Evolutionary conservation across 2,888 invertebrate genomes (phyloP).

Genomic region (Harpagoxenus sublaevis): DNA sequence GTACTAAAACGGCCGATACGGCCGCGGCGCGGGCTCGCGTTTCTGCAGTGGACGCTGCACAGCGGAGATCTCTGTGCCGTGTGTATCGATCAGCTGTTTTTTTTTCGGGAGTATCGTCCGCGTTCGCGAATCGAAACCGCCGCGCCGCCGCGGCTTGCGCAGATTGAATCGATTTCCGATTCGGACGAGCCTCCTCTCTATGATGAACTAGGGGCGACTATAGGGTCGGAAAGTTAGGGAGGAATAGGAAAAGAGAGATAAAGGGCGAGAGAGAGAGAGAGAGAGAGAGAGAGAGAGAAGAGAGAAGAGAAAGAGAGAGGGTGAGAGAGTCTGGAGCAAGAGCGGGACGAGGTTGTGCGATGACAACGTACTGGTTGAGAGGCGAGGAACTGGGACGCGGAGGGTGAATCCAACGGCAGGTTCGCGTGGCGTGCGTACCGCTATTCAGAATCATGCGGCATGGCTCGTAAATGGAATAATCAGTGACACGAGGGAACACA

Average conservation of each 20-base stretch:
- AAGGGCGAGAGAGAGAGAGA: neutral
- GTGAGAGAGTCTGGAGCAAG: neutral
- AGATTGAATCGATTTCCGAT: conserved; percentile 74
- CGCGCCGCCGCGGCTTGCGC: conserved; percentile 26
- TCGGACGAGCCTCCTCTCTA: conserved; percentile 66
- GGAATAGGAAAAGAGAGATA: conserved; percentile 20
- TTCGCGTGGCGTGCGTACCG: conserved; percentile 70
- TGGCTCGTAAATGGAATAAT: conserved; percentile 83
- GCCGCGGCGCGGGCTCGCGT: neutral
- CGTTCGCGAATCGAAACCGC: conserved; percentile 55
- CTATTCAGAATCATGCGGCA: conserved; percentile 81
- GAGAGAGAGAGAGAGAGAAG: neutral
- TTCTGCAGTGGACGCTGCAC: neutral
- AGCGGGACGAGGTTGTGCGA: neutral
- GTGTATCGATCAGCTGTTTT: conserved; percentile 35
- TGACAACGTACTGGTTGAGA: conserved; percentile 36
- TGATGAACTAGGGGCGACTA: conserved; percentile 51
- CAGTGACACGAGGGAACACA: conserved; percentile 82
- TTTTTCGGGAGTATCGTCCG: conserved; percentile 50
- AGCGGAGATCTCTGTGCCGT: conserved; percentile 5
- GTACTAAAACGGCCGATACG: conserved; percentile 39
- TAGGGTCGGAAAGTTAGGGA: neutral
- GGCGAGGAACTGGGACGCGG: conserved; percentile 30
- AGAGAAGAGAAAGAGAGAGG: neutral
- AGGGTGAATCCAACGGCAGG: conserved; percentile 57